Evolutionary conservation across 2,797 vertebrate genomes (phyloP).

Genomic region (Sebastes itinus): DNA sequence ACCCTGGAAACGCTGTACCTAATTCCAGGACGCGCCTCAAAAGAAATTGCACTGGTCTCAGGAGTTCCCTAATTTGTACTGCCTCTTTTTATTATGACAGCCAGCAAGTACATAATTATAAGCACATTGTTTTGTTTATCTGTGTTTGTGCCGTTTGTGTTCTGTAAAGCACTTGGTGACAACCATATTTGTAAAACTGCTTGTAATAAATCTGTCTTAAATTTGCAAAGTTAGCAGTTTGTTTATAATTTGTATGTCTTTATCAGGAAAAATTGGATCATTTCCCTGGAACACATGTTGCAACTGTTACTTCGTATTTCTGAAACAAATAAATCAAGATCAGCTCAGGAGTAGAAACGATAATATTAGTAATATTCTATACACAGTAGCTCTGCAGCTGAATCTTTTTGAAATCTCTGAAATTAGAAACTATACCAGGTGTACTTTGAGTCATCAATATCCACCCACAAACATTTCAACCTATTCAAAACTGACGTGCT

Average conservation of each 20-base stretch:
- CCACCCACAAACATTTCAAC: conserved; percentile 15
- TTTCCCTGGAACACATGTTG: conserved; percentile 6
- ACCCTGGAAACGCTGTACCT: conserved; percentile 38
- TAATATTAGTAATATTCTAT: not conserved
- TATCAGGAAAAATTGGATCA: not conserved
- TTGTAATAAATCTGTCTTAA: conserved; percentile 79
- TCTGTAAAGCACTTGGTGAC: conserved; percentile 68
- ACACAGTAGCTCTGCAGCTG: not conserved
- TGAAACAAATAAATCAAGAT: conserved; percentile 18
- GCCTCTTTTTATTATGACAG: conserved; percentile 38
- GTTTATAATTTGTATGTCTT: conserved; percentile 28
- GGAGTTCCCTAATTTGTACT: conserved; percentile 59
- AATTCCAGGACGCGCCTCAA: conserved; percentile 50
- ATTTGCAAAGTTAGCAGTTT: conserved; percentile 44
- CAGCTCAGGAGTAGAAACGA: not conserved
- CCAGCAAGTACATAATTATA: conserved; percentile 53
- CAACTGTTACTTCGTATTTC: conserved; percentile 10
- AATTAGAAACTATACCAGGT: conserved; percentile 3
- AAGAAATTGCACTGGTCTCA: conserved; percentile 64
- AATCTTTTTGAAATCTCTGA: not conserved
- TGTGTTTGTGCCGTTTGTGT: conserved; percentile 52
- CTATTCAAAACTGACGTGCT: conserved; percentile 20
- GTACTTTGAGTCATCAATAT: conserved; percentile 13
- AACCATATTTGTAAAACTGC: conserved; percentile 56
- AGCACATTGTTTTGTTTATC: conserved; percentile 54